These are phyloP conservation scores for Pemphredon lugubris DNA, from an alignment of 2,888 invertebrate species.

Conservation along the genomic window DNA sequence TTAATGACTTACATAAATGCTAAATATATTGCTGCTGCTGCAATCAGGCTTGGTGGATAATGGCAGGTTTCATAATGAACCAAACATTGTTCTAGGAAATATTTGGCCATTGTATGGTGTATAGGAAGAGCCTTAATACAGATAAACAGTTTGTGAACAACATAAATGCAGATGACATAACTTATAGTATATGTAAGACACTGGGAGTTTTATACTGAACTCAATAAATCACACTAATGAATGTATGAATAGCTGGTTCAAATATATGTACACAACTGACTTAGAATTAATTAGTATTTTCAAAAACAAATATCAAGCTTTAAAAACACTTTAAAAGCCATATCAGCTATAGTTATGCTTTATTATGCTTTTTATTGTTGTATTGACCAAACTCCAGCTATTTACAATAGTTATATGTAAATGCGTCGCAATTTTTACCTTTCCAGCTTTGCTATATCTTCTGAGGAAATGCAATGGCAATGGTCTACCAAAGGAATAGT, in stretches of 20 bases:
- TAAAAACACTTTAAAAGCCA: too few species aligned
- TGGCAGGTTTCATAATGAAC: slow-evolving; percentile 91
- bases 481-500: slow-evolving; percentile 92
- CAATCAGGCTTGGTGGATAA: slow-evolving; percentile 91
- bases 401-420: too few species aligned
- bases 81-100: slow-evolving; percentile 92
- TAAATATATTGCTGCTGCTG: slow-evolving; percentile 91
- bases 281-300: too few species aligned
- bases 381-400: too few species aligned
- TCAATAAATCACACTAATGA: too few species aligned
- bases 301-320: too few species aligned
- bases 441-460: slow-evolving; percentile 85
- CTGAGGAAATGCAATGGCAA: slow-evolving; percentile 94
- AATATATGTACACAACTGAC: too few species aligned
- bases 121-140: slow-evolving; percentile 84
- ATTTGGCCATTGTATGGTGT: slow-evolving; percentile 93
- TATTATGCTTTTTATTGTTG: too few species aligned
- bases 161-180: not conserved
- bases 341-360: too few species aligned
- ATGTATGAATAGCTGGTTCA: too few species aligned
- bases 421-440: slow-evolving; percentile 71
- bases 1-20: slow-evolving; percentile 83
- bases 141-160: not conserved
- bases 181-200: not conserved
- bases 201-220: too few species aligned